phyloP scores from a whole-genome alignment of 2,113 vertebrate species.

The Cygnus buccinator region DNA sequence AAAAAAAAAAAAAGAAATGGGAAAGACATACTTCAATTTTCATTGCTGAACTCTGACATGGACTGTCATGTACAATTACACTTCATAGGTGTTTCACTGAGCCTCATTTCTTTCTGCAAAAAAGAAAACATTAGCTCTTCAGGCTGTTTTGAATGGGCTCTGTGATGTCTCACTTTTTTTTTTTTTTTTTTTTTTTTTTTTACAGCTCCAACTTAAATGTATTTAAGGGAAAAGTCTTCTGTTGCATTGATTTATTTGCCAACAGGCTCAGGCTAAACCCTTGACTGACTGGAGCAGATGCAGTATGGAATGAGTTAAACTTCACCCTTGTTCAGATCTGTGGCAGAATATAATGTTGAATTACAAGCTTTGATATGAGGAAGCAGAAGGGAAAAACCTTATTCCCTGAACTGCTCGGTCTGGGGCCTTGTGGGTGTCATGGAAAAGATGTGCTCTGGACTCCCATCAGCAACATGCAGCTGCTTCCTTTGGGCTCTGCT shows the following conservation, averaged over 20 bases:
- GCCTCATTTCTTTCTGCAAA: conserved; percentile 7
- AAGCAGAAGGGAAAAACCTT: background rate
- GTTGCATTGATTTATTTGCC: background rate
- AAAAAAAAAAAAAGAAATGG: background rate
- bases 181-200: background rate
- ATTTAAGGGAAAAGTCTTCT: background rate
- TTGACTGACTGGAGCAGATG: background rate
- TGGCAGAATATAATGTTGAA: background rate
- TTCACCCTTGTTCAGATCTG: background rate
- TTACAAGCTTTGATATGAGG: background rate
- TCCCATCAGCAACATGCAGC: background rate
- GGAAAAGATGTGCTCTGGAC: background rate
- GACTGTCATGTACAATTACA: conserved; percentile 41
- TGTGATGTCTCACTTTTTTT: background rate
- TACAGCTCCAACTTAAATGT: background rate
- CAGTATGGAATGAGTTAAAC: conserved; percentile 38
- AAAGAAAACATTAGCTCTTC: background rate
- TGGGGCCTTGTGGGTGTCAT: background rate
- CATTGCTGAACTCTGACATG: conserved; percentile 46
- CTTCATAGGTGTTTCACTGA: conserved; percentile 15
- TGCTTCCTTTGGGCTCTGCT: background rate
- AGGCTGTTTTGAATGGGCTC: background rate
- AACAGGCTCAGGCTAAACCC: background rate
- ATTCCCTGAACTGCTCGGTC: background rate
- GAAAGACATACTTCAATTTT: background rate